Evolutionary conservation across 2,113 vertebrate genomes (phyloP).

Genomic region (Thryonomys swinderianus): DNA sequence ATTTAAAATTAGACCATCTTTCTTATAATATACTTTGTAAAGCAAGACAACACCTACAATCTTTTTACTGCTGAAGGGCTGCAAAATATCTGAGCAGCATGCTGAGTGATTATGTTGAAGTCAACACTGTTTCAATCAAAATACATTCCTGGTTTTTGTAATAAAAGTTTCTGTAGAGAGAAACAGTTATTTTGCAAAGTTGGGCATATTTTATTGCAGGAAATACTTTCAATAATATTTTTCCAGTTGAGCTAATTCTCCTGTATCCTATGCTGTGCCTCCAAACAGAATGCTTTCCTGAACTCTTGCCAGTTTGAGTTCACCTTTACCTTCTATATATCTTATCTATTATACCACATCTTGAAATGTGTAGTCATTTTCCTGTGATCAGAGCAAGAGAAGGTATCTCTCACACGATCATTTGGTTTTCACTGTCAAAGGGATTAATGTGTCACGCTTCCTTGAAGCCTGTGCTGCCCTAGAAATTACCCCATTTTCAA

Average conservation of each 20-base stretch:
- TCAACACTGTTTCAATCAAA: neutral
- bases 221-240: slow-evolving; percentile 49
- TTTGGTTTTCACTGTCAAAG: slow-evolving; percentile 53
- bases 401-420: slow-evolving; percentile 18
- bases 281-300: slow-evolving; percentile 23
- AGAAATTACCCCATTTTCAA: slow-evolving; percentile 63
- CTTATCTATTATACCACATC: slow-evolving; percentile 36
- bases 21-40: neutral
- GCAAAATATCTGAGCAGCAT: neutral
- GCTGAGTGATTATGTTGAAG: neutral
- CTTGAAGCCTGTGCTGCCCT: slow-evolving; percentile 24
- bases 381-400: neutral
- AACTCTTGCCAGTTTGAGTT: slow-evolving; percentile 6
- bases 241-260: slow-evolving; percentile 37
- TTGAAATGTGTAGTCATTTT: slow-evolving; percentile 29
- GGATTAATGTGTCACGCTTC: slow-evolving; percentile 61
- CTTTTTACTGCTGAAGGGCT: neutral
- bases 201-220: slow-evolving; percentile 29
- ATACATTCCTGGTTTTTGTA: slow-evolving; percentile 18
- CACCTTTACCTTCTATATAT: neutral
- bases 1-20: neutral
- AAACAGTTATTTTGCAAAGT: neutral
- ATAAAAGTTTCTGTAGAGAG: neutral
- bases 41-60: neutral
- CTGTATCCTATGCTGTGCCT: neutral